Percentiles rank a stretch among this genome's conserved stretches.
phyloP scores from a whole-genome alignment of 2,888 invertebrate species.

The Tetropium fuscum region DNA sequence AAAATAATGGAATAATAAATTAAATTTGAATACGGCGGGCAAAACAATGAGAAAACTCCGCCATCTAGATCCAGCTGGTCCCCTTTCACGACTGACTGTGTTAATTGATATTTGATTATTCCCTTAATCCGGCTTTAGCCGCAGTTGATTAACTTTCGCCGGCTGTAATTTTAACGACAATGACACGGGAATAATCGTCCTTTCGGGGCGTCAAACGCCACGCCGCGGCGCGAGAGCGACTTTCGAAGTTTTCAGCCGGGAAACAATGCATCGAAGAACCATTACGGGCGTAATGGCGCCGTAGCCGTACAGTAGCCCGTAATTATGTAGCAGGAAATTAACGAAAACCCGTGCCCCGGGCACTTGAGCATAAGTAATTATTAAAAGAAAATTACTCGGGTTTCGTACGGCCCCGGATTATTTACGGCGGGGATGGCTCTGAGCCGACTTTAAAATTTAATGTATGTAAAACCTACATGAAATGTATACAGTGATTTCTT shows the following conservation, averaged over 20 bases:
- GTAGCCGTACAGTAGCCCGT: slow-evolving; percentile 6
- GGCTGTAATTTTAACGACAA: slow-evolving; percentile 59
- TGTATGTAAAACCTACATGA: no score
- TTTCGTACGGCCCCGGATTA: no score
- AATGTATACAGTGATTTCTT: no score
- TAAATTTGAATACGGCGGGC: slow-evolving; percentile 51
- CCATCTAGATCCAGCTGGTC: slow-evolving; percentile 29
- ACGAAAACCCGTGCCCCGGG: background rate
- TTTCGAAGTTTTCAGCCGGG: slow-evolving; percentile 10
- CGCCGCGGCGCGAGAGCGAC: background rate
- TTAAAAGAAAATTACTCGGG: slow-evolving; percentile 24
- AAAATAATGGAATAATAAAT: slow-evolving; percentile 62
- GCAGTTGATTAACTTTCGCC: slow-evolving; percentile 61
- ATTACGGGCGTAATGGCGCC: background rate
- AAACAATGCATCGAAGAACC: slow-evolving; percentile 8
- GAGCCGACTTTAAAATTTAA: no score
- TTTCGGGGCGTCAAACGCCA: slow-evolving; percentile 40
- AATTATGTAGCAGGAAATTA: slow-evolving; percentile 18
- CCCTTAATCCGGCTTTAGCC: slow-evolving; percentile 62
- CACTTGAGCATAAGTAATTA: slow-evolving; percentile 15
- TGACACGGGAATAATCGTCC: slow-evolving; percentile 52
- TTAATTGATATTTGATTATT: slow-evolving; percentile 65
- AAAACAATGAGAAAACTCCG: slow-evolving; percentile 34
- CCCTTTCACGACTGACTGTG: slow-evolving; percentile 35
- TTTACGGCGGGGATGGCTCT: no score